phyloP scores from a whole-genome alignment of 2,113 vertebrate species.

The Microcebus lehilahytsara region DNA sequence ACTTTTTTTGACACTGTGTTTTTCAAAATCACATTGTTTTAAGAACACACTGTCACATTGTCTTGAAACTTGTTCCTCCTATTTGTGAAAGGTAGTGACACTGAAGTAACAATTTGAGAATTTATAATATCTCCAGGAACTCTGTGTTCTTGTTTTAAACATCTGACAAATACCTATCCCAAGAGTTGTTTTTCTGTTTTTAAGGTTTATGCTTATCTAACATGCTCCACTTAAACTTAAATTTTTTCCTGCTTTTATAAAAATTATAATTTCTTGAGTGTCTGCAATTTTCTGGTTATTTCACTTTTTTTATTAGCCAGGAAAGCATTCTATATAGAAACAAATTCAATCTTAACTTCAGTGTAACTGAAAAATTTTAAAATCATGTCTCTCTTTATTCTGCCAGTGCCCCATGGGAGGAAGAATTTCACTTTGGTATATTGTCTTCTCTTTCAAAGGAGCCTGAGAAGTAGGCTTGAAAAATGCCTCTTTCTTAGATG shows the following conservation, averaged over 20 bases:
- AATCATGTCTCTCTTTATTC: background rate
- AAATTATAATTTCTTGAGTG: background rate
- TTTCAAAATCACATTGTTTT: constrained; percentile 40
- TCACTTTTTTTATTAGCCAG: background rate
- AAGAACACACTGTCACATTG: background rate
- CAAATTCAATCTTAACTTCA: constrained; percentile 1
- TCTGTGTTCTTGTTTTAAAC: constrained; percentile 25
- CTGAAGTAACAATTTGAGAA: constrained; percentile 35
- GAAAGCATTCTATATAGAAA: background rate
- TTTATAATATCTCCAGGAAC: background rate
- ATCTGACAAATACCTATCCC: constrained; percentile 19
- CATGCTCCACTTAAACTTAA: background rate
- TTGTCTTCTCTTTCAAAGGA: constrained; percentile 35
- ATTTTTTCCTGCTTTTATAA: background rate
- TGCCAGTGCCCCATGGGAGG: background rate
- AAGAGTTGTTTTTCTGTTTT: background rate
- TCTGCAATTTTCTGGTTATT: constrained; percentile 22
- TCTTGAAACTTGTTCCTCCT: constrained; percentile 6
- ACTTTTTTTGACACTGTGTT: background rate
- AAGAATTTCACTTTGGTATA: constrained; percentile 15
- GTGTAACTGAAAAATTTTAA: background rate
- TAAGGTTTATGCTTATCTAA: constrained; percentile 40
- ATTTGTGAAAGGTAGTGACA: constrained; percentile 24
- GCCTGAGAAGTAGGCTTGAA: background rate
- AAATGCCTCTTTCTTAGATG: constrained; percentile 33